Base-by-base conservation (phyloP, 2,797 vertebrate genomes). In the Lophotriccus pileatus region DNA sequence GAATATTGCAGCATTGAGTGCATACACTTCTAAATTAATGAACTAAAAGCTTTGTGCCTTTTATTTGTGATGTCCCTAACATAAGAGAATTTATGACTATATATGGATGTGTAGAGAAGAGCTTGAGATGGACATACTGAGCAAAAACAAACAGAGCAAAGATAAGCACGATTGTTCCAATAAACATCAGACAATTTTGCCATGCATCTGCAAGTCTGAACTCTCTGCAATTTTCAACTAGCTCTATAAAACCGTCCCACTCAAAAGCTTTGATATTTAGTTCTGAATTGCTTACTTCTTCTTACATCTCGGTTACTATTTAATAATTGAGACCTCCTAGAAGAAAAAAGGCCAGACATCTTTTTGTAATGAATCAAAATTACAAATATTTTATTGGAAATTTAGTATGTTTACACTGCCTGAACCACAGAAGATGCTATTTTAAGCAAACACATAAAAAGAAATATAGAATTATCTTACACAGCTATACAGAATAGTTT, bases 361-460 rank as follows among this genome's bases (percentile, higher is more conserved):
- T 83, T 87, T 89, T 77, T 74, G 46, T 28, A 94, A 94, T 79
- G 7, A 90, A 85, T 88, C 44, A 76, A 94, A 91, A 90, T 86
- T 87, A 78, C 82, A 94, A 75, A 82, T 84, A 93, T 82, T 96
- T 98, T 98, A 98, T 98, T 98, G 93, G 88, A 67, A 91, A 89
- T 89, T 93, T 92, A 77, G 14, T 94, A 94, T 89, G 84, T 90
- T 97, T 96, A 97, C 67, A 88, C 43, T 89, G 83, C 46, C 80
- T 87, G 87, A 97, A 94, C 62, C 49, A 85, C 22, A 94, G 34
- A 66, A 62, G 43, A 78, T 95, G 66, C 32, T 95, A 88, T 84
- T 96, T 96, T 95, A 93, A 95, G 84, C 91, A 90, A 87, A 60
- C 44, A 92, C 37, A 84, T 59, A 82, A 95, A 94, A 88, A 43